A percentile compares a stretch with the other conserved stretches of the same genome.
phyloP scores from a whole-genome alignment of 1,140 invertebrate genomes.

The Hermatobates lingyangjiaoensis region DNA sequence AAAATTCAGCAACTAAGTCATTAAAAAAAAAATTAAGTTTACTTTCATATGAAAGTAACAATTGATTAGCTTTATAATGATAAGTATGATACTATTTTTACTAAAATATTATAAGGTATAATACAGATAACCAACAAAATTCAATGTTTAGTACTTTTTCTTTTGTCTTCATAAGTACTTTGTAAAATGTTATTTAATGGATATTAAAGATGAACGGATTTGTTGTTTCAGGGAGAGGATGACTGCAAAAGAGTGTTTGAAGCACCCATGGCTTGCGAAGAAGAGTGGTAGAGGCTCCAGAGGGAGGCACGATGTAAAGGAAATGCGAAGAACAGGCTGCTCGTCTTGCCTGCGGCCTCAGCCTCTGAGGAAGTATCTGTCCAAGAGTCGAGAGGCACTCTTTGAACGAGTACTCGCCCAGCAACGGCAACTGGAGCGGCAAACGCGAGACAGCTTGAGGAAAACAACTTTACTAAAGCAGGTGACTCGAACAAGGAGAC shows the following conservation, averaged over 20 bases:
- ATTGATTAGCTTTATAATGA: too few relatives aligned
- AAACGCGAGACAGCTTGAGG: constrained; percentile 23
- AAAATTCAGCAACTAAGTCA: too few relatives aligned
- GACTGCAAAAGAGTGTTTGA: constrained; percentile 38
- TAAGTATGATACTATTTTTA: too few relatives aligned
- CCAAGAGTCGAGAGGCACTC: constrained; percentile 35
- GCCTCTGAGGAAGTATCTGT: constrained; percentile 28
- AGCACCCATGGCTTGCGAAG: constrained; percentile 36
- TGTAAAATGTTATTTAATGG: too few relatives aligned
- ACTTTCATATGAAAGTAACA: too few relatives aligned
- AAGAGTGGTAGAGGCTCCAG: constrained; percentile 1
- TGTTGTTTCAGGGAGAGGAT: constrained; percentile 32
- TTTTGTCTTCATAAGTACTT: too few relatives aligned
- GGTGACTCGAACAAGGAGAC: constrained; percentile 18
- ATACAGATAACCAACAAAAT: too few relatives aligned
- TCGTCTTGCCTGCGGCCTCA: constrained; percentile 17
- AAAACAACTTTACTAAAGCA: constrained; percentile 28
- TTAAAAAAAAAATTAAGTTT: too few relatives aligned
- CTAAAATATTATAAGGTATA: too few relatives aligned
- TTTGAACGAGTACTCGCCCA: constrained; percentile 32
- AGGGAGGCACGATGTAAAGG: not conserved
- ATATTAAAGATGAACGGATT: too few relatives aligned
- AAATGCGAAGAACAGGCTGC: constrained; percentile 22
- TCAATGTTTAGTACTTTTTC: too few relatives aligned
- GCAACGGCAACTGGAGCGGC: constrained; percentile 11